These are phyloP conservation scores for Drosophila simulans DNA, from an alignment of 1,140 invertebrate species.

Conservation along the genomic window DNA sequence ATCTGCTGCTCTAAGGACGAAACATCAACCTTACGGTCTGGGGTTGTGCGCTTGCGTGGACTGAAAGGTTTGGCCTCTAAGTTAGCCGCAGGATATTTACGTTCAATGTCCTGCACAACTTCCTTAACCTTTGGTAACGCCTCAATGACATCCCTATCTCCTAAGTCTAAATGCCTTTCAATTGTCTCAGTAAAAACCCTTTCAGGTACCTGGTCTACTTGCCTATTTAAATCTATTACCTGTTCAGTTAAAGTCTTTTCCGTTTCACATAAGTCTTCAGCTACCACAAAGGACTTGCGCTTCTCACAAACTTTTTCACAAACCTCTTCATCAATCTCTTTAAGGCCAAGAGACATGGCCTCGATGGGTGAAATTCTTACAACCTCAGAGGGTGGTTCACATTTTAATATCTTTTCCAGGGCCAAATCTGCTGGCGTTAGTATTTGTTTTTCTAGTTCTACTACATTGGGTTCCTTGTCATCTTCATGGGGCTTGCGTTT, in stretches of 20 bases:
- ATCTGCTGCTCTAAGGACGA: slow-evolving; percentile 68
- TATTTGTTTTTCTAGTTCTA: slow-evolving; percentile 73
- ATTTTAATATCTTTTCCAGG: slow-evolving; percentile 53
- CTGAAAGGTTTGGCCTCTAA: slow-evolving; percentile 74
- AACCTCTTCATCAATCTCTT: slow-evolving; percentile 64
- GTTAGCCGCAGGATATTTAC: slow-evolving; percentile 49
- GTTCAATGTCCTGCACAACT: slow-evolving; percentile 72
- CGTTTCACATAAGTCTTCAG: slow-evolving; percentile 76
- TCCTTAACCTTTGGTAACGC: slow-evolving; percentile 68
- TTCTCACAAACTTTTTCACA: slow-evolving; percentile 77
- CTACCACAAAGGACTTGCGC: slow-evolving; percentile 73
- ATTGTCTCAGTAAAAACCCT: slow-evolving; percentile 62
- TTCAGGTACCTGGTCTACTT: slow-evolving; percentile 67
- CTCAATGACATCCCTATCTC: slow-evolving; percentile 54
- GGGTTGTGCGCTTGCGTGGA: slow-evolving; percentile 50
- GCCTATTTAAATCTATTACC: slow-evolving; percentile 65
- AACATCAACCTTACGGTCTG: slow-evolving; percentile 54
- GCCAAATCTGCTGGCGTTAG: slow-evolving; percentile 62
- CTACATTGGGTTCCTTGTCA: slow-evolving; percentile 47
- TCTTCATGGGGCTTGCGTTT: slow-evolving; percentile 41
- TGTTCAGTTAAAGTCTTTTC: slow-evolving; percentile 75
- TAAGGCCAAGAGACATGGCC: slow-evolving; percentile 48
- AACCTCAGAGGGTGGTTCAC: slow-evolving; percentile 54
- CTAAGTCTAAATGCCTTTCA: slow-evolving; percentile 61
- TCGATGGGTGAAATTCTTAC: slow-evolving; percentile 71